phyloP scores from a whole-genome alignment of 2,113 vertebrate species.

The Corythoichthys intestinalis region DNA sequence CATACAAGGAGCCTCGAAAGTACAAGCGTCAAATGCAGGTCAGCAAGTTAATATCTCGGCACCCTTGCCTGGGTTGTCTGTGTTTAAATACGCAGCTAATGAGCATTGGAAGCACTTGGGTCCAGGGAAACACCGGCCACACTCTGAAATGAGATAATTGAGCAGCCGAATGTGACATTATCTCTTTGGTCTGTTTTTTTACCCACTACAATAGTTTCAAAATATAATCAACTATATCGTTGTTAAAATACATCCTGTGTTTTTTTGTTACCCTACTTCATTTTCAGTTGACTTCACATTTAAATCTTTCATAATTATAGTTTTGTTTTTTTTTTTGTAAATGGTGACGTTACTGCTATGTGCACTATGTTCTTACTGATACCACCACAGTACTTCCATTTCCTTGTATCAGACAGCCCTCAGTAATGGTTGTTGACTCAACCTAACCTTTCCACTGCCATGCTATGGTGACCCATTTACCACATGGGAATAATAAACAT shows the following conservation, averaged over 20 bases:
- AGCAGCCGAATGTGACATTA: no score
- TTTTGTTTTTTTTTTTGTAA: not conserved
- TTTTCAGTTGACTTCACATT: conserved; percentile 37
- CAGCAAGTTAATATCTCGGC: no score
- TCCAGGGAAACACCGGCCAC: no score
- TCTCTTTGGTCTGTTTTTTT: no score
- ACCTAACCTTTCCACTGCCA: conserved; percentile 31
- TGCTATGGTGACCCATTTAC: conserved; percentile 41
- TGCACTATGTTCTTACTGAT: conserved; percentile 5
- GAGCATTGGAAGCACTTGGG: no score
- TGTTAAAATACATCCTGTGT: not conserved
- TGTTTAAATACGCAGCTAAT: no score
- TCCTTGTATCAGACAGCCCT: conserved; percentile 26
- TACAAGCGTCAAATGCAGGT: no score
- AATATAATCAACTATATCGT: not conserved
- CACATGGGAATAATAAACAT: conserved; percentile 34
- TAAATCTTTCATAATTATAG: conserved; percentile 25
- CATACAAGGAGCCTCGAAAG: no score
- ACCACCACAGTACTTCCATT: conserved; percentile 5
- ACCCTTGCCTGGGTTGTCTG: no score
- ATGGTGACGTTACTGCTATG: not conserved
- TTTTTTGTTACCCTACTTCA: conserved; percentile 9
- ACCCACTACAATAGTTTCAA: no score
- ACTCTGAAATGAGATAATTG: no score
- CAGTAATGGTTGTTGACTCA: conserved; percentile 34